Conservation (phyloP, 2,113 vertebrate species). For the Argyrosomus japonicus region DNA sequence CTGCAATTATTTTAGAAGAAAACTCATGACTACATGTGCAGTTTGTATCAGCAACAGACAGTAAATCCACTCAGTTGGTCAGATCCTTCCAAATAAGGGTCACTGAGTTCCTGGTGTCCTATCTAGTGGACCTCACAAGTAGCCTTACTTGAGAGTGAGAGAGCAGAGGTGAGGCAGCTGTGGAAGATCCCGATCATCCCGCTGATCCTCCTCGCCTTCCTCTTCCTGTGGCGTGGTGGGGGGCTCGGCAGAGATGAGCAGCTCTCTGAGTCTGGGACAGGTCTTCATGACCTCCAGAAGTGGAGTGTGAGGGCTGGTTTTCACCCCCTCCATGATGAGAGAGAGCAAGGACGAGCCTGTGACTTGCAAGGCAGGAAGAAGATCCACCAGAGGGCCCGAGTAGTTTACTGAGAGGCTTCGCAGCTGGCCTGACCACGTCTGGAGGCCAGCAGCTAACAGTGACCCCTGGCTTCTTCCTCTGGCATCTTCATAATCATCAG, state of each 20-base stretch:
- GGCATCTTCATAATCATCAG: conserved; percentile 27
- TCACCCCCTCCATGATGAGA: conserved; percentile 81
- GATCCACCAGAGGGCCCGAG: conserved; percentile 63
- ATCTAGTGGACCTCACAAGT: not conserved
- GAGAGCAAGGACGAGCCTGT: conserved; percentile 73
- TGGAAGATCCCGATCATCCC: conserved; percentile 50
- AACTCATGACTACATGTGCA: not conserved
- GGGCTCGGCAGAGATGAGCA: conserved; percentile 76
- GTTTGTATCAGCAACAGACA: not conserved
- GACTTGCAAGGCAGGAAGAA: conserved; percentile 67
- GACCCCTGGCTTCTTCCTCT: conserved; percentile 21
- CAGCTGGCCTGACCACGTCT: conserved; percentile 74
- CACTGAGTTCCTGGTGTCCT: not conserved
- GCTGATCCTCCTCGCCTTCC: conserved; percentile 36
- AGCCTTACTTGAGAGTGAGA: conserved; percentile 79
- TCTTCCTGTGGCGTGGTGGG: conserved; percentile 16
- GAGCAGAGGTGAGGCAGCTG: conserved; percentile 74
- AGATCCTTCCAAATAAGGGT: not conserved
- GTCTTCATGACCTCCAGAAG: conserved; percentile 72
- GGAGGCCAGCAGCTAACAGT: conserved; percentile 65
- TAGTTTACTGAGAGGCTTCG: conserved; percentile 70
- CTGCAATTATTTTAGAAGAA: too few relatives aligned
- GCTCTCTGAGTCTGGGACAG: conserved; percentile 77
- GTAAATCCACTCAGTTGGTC: not conserved
- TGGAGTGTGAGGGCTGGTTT: conserved; percentile 60